Conservation (phyloP, 2,888 invertebrate genomes). For the Polyploca ridens region DNA sequence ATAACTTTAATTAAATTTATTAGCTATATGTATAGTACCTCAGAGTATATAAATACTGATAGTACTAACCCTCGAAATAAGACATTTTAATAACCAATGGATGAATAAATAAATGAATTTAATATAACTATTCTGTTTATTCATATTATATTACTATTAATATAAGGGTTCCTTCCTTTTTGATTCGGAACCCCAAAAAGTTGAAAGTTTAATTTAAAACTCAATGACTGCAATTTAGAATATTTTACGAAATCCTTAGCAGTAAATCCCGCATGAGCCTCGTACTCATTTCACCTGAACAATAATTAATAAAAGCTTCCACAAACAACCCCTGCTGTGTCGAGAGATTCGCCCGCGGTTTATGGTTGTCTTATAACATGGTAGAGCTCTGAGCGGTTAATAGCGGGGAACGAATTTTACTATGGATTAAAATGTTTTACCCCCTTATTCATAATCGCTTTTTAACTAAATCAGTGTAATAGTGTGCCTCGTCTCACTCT, state of each 20-base stretch:
- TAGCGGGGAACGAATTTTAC: slow-evolving; percentile 18
- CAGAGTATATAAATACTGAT: too few relatives aligned
- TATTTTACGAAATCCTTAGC: background rate
- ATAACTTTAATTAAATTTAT: too few relatives aligned
- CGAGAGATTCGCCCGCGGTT: slow-evolving; percentile 33
- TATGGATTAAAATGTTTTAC: too few relatives aligned
- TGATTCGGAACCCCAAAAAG: background rate
- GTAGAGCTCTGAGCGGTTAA: slow-evolving; percentile 14
- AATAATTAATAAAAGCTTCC: slow-evolving; percentile 58
- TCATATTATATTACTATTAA: too few relatives aligned
- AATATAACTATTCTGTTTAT: too few relatives aligned
- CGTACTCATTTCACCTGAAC: slow-evolving; percentile 43
- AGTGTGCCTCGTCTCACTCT: too few relatives aligned
- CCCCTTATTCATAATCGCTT: too few relatives aligned
- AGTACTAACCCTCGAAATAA: too few relatives aligned
- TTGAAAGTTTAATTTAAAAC: background rate
- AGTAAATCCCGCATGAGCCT: slow-evolving; percentile 24
- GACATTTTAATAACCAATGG: too few relatives aligned
- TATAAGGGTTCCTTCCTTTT: background rate
- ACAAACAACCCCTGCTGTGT: slow-evolving; percentile 41
- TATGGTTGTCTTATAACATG: slow-evolving; percentile 16
- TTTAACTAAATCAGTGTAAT: too few relatives aligned
- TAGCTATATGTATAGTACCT: too few relatives aligned
- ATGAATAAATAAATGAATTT: too few relatives aligned
- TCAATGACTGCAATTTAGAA: background rate